phyloP scores from a whole-genome alignment of 2,113 vertebrate genomes.

The Myotis davidii region DNA sequence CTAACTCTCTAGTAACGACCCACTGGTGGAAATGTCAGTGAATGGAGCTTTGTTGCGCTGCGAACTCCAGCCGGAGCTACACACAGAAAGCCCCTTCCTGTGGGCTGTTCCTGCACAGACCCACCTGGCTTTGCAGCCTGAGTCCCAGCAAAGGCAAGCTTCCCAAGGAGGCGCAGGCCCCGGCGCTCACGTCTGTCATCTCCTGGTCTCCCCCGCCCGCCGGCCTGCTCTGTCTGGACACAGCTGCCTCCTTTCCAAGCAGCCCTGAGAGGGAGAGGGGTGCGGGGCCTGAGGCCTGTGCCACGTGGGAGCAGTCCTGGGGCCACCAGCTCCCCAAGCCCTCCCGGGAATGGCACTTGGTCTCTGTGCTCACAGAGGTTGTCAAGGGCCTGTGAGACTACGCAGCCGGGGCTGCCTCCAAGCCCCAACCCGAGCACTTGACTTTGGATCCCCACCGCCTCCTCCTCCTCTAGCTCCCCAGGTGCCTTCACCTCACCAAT shows the following conservation, averaged over 20 bases:
- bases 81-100: not conserved
- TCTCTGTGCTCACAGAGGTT: not conserved
- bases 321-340: no score
- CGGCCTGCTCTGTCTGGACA: accelerated
- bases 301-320: accelerated
- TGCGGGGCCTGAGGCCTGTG: not conserved
- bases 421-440: no score
- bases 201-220: not conserved
- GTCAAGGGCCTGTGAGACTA: not conserved
- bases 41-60: not conserved
- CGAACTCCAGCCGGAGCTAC: not conserved
- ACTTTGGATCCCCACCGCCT: not conserved
- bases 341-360: not conserved
- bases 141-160: not conserved
- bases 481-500: accelerated
- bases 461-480: not conserved
- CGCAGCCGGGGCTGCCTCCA: not conserved
- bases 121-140: not conserved
- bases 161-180: no score
- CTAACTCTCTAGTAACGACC: not conserved
- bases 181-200: accelerated
- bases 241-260: not conserved
- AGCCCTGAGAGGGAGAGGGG: not conserved
- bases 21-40: not conserved
- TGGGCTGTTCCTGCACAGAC: not conserved